Base-by-base conservation (phyloP, 2,888 invertebrate species). In the Mechanitis mazaeus region DNA sequence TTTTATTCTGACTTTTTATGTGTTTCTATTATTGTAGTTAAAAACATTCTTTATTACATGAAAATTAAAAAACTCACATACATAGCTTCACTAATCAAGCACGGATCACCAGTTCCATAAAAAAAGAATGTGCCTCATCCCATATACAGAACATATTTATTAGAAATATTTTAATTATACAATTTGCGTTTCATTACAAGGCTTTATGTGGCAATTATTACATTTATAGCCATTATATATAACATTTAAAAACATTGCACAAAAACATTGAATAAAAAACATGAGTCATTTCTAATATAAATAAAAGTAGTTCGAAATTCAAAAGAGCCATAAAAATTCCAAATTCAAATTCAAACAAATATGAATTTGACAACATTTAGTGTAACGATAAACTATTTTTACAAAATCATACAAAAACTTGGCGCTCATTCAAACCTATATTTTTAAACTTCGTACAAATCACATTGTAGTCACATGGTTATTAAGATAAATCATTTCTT, bases 81-180 rank as follows among this genome's bases (percentile, higher is more conserved):
- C 28, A 47, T 47, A 47, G 28, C n/a, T 28, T n/a, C 12, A 47
- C 47, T 47, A 47, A 28, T 47, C 47, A 47, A 47, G 20, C n/a
- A 31, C 50, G 50, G 50, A 50, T 50, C 55, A 33, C 33, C 38
- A 11, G 55, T 35, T 55, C 33, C 12, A 38, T 55, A 55, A 42
- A 55, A 53, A 55, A 55, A 54, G 38, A 35, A 59, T 55, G 35
- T 46, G 35, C 11, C 31, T 45, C 28, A 35, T 45, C 31, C 59
- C 59, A 31, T 55, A 59, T 55, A 59, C 7, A 46, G 59, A 33
- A 20, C 50, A n/a, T 31, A 31, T 46, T 59, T 46, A 54, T 59
- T 59, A 35, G 55, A 59, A 59, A 55, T 59, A 59, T 47, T 54
- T 38, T 46, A 59, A 55, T 55, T 47, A 46, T 55, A 59, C 54